A percentile compares a stretch with the other conserved stretches of the same genome.
Conservation (phyloP, 2,888 invertebrate genomes). For the Drosophila conformis region DNA sequence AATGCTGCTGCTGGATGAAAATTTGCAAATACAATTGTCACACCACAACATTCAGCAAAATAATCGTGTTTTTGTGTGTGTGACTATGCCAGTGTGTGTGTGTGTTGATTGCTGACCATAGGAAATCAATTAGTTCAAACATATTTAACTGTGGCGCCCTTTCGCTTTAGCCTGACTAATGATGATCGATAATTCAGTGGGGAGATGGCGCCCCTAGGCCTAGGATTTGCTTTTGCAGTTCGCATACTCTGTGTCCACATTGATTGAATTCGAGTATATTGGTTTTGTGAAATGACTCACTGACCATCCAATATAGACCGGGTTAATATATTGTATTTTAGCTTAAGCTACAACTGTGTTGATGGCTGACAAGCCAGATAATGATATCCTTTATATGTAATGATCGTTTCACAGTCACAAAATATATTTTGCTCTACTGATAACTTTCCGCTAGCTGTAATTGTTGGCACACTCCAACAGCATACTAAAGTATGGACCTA, state of each 20-base stretch:
- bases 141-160: constrained; percentile 45
- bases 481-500: neutral
- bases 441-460: neutral
- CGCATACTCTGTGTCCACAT: neutral
- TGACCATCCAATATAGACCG: neutral
- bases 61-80: constrained; percentile 9
- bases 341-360: neutral
- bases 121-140: constrained; percentile 71
- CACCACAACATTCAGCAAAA: constrained; percentile 32
- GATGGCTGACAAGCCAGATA: neutral
- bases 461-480: neutral
- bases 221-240: constrained; percentile 13
- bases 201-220: constrained; percentile 5
- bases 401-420: neutral
- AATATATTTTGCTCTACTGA: neutral
- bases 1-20: constrained; percentile 34
- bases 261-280: neutral
- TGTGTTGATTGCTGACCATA: constrained; percentile 37
- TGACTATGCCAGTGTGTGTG: neutral
- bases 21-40: constrained; percentile 71
- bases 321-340: neutral
- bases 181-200: constrained; percentile 63
- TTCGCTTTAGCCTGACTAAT: constrained; percentile 50
- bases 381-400: neutral
- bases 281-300: neutral